Base-by-base conservation (phyloP, 1,140 invertebrate species). In the Holcopasites calliopsidis region DNA sequence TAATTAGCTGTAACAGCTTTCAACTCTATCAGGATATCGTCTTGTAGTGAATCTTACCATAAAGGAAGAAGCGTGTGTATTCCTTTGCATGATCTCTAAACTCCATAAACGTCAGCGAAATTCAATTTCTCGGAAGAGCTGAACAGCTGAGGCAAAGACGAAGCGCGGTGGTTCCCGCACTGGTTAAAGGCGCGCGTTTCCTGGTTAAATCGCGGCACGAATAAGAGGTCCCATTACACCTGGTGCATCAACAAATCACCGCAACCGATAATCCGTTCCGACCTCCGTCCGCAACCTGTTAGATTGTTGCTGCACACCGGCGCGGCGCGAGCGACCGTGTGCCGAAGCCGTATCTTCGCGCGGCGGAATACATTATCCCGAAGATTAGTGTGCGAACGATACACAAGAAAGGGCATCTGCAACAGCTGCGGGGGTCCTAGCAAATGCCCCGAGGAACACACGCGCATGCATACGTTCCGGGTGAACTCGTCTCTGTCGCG, bases 361-460 rank as follows among this genome's bases (percentile, higher is more conserved):
- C 49, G 49, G 73, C 68, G 66, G 84, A 86, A 86, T 86, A 86
- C 77, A 86, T 87, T 87, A 87, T 80, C 80, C 61, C 65, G 79
- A 84, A 87, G 86, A 86, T 87, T 85, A 85, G 85, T 86, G 86
- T 87, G 86, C 84, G 84, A 87, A 85, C 82, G 82, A 78, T 82
- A 86, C n/a, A n/a, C 75, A 66, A 79, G 80, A 83, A 62, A 76
- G 82, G 80, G 69, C 70, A 82, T 58, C 80, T 64, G 49, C 76
- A 68, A 49, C 80, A 74, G 49, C 66, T 66, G 58, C 18, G 62
- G 61, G 77, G 77, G 77, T 79, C 62, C 76, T 42, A 69, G 71
- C 49, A 71, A 76, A 75, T 44, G 60, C 52, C 44, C 64, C 66
- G 58, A n/a, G n/a, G n/a, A n/a, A n/a, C n/a, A n/a, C n/a, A n/a